phyloP scores from a whole-genome alignment of 2,888 invertebrate species.

The Ophraella communa region DNA sequence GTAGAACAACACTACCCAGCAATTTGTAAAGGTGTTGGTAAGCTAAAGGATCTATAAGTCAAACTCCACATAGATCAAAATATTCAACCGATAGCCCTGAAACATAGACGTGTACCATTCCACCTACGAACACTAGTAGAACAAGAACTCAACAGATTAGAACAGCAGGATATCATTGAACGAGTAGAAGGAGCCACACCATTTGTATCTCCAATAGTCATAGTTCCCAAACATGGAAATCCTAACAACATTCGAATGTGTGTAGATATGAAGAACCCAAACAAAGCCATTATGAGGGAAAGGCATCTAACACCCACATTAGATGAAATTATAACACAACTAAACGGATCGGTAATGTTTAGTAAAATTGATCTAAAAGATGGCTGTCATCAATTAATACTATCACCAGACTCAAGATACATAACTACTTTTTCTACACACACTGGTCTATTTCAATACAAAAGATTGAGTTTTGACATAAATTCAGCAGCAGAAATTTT shows the following conservation, averaged over 20 bases:
- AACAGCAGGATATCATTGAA: conserved; percentile 33
- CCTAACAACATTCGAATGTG: conserved; percentile 27
- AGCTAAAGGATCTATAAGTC: too few species aligned
- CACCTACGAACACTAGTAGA: conserved; percentile 5
- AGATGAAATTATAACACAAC: conserved; percentile 33
- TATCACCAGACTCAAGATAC: conserved; percentile 46
- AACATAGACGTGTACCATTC: conserved; percentile 23
- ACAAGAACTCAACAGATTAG: neutral
- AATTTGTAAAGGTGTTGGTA: too few species aligned
- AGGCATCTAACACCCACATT: conserved; percentile 37
- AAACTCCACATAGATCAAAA: conserved; percentile 41
- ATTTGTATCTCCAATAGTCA: conserved; percentile 39
- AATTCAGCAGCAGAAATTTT: neutral
- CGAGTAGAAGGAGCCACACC: conserved; percentile 28
- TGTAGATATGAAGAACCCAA: conserved; percentile 37
- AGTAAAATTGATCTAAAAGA: conserved; percentile 51
- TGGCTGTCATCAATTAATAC: conserved; percentile 54
- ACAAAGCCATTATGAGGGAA: conserved; percentile 41
- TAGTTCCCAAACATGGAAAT: conserved; percentile 35
- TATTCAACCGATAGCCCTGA: neutral
- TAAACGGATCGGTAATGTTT: conserved; percentile 36
- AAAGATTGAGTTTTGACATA: conserved; percentile 49
- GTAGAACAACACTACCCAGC: too few species aligned
- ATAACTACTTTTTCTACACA: conserved; percentile 55
- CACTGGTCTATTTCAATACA: conserved; percentile 53